Base-by-base conservation (phyloP, 2,113 vertebrate species). In the Mormyrus iriodes region DNA sequence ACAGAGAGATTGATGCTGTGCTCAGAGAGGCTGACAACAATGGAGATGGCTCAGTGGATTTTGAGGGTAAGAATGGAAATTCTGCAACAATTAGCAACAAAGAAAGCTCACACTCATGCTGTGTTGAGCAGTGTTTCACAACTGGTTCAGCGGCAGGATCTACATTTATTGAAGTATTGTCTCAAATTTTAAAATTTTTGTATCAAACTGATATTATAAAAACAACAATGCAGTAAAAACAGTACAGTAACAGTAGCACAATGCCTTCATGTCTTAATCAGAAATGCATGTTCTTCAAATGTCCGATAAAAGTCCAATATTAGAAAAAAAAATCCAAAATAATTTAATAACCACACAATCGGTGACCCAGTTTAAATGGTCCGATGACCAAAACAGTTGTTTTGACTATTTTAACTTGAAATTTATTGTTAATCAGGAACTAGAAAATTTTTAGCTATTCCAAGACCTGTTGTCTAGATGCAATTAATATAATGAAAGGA, bases 41-140 rank as follows among this genome's bases (percentile, higher is more conserved):
- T 0, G 96, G 97, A 4, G 97, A 97, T 0, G 97, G 97, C 35
- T 97, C 97, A 0, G 97, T 98, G 84, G 96, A 97, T 90, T 97
- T 98, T 90, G 97, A 98, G 95, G 97, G 97, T 97, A 85, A 35
- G 42, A 46, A 53, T 5, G 31, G 21, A 44, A 49, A 49, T 53
- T 15, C 51, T 61, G 10, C 53, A 17, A 53, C 27, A 39, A 39
- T 55, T 39, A 61, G 86, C 27, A 44, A 61, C 51, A 15, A 61
- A 17, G 31, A 53, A 21, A 55, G 19, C 52, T 6, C 0, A 10
- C 13, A 0, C 31, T 27, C 35, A 2, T 58, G 55, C 24, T 61
- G 24, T 61, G 7, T 61, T 61, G 24, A 61, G 55, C 55, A 61
- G 24, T 61, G 55, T 21, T n/a, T 61, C 24, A 61, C 21, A 58